phyloP scores from a whole-genome alignment of 2,797 vertebrate genomes.

The Glossophaga mutica region DNA sequence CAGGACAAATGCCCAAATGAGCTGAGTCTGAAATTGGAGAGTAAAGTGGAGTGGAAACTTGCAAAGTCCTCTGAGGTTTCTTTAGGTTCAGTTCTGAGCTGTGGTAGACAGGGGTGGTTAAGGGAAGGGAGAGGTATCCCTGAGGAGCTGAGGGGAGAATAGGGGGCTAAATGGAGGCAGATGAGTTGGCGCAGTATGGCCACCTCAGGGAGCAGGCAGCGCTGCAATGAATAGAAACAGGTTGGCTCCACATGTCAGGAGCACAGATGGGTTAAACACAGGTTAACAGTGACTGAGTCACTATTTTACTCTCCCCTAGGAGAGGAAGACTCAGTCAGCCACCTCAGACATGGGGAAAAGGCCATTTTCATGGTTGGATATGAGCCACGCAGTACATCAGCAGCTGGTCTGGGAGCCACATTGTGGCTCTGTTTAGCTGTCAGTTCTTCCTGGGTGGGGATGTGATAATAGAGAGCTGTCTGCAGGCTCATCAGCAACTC shows the following conservation, averaged over 20 bases:
- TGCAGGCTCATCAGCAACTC: neutral
- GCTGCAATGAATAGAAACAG: neutral
- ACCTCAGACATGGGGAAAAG: slow-evolving; percentile 3
- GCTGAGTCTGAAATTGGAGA: neutral
- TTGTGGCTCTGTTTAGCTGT: neutral
- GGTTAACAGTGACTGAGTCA: slow-evolving; percentile 29
- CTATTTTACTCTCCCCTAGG: neutral
- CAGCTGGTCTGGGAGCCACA: neutral
- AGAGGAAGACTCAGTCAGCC: slow-evolving; percentile 14
- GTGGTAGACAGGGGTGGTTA: neutral
- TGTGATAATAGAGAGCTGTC: slow-evolving; percentile 37
- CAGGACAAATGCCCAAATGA: neutral
- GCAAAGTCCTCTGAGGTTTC: neutral
- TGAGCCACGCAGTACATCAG: neutral
- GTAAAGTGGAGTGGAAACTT: slow-evolving; percentile 31
- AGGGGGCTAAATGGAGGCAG: neutral
- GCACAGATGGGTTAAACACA: slow-evolving; percentile 9
- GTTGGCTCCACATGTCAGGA: neutral
- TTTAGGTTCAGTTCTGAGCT: neutral
- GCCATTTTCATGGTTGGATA: slow-evolving; percentile 17
- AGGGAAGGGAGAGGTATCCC: neutral
- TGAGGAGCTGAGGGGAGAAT: neutral
- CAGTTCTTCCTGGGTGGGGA: neutral
- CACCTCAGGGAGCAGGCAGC: neutral
- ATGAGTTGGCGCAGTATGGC: neutral